Conservation (phyloP, 1,140 invertebrate genomes). For the Teleogryllus occipitalis region DNA sequence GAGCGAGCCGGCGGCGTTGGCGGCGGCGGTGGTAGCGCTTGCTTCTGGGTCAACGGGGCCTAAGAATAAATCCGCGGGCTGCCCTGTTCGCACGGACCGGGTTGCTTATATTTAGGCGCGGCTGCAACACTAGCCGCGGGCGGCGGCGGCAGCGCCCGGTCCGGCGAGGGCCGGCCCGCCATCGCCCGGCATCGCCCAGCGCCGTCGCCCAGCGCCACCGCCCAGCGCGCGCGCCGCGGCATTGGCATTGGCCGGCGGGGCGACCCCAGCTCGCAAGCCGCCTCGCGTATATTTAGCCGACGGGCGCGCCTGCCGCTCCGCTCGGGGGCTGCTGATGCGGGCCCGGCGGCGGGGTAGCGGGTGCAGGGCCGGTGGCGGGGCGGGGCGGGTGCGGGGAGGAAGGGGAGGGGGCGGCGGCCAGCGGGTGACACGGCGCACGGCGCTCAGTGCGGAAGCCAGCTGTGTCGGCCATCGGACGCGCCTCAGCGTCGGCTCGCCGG, state of each 20-base stretch:
- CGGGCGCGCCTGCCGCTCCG: not conserved
- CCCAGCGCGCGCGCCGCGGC: no score
- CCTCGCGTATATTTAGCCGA: no score
- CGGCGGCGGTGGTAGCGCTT: not conserved
- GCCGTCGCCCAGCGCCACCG: not conserved
- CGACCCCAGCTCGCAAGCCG: no score
- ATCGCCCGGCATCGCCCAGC: not conserved
- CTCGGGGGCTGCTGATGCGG: no score
- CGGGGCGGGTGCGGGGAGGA: no score
- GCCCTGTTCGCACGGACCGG: not conserved
- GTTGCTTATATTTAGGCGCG: not conserved
- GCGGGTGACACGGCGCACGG: not conserved
- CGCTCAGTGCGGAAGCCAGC: constrained; percentile 1
- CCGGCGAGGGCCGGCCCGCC: not conserved
- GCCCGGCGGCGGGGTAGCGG: not conserved
- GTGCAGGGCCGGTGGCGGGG: not conserved
- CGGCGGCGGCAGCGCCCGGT: not conserved
- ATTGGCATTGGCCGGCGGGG: not conserved
- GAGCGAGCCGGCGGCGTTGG: no score
- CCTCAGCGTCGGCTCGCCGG: not conserved
- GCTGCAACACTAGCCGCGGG: not conserved
- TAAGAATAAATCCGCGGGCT: not conserved
- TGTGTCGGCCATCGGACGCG: not conserved
- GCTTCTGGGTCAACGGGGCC: not conserved
- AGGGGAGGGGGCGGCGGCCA: no score